phyloP scores from a whole-genome alignment of 1,140 invertebrate genomes.

The Yoshiicerus persimilis region DNA sequence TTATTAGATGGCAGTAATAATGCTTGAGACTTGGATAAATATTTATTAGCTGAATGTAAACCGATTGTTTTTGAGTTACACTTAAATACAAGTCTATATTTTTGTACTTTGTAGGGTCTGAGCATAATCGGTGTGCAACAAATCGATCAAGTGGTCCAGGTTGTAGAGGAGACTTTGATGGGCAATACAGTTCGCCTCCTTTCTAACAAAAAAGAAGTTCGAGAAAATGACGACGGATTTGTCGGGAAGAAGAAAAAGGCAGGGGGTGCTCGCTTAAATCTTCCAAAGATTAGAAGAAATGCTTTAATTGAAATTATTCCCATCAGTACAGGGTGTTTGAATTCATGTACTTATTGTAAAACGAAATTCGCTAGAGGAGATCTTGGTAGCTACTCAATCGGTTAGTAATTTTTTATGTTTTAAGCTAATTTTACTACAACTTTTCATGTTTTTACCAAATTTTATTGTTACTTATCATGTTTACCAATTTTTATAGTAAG shows the following conservation, averaged over 20 bases:
- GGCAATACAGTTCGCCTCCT: constrained; percentile 79
- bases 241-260: neutral
- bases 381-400: constrained; percentile 85
- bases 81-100: too few relatives aligned
- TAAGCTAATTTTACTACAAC: neutral
- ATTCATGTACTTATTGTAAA: constrained; percentile 98
- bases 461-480: neutral
- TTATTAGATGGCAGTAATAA: too few relatives aligned
- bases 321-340: constrained; percentile 96
- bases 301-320: constrained; percentile 96
- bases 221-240: constrained; percentile 57
- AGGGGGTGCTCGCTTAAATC: neutral
- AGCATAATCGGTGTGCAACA: constrained; percentile 96
- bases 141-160: constrained; percentile 96
- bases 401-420: constrained; percentile 44
- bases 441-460: neutral
- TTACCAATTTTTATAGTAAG: too few relatives aligned
- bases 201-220: constrained; percentile 76
- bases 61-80: too few relatives aligned
- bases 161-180: constrained; percentile 97
- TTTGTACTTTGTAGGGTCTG: constrained; percentile 63
- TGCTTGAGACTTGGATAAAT: too few relatives aligned
- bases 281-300: constrained; percentile 92
- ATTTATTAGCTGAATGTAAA: too few relatives aligned
- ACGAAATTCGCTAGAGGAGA: constrained; percentile 97